phyloP scores from a whole-genome alignment of 2,888 invertebrate species.

The Agriopis aurantiaria region DNA sequence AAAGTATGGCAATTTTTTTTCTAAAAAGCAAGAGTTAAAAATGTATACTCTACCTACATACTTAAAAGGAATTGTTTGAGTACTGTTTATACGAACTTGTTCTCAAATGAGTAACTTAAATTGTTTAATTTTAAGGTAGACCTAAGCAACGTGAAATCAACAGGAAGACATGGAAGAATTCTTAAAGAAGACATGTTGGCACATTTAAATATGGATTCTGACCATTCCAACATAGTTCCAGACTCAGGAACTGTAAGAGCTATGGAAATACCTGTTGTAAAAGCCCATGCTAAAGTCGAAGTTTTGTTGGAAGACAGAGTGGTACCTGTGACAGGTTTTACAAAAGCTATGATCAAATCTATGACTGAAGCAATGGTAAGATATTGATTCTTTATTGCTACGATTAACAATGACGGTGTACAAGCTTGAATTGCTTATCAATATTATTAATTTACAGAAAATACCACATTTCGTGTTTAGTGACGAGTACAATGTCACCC shows the following conservation, averaged over 20 bases:
- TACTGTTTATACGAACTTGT: background rate
- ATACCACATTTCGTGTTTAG: constrained; percentile 98
- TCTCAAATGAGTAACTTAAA: background rate
- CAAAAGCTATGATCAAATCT: constrained; percentile 97
- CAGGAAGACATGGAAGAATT: constrained; percentile 95
- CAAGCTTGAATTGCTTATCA: background rate
- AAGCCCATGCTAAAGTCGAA: constrained; percentile 62
- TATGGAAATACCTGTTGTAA: constrained; percentile 55
- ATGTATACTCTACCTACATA: background rate
- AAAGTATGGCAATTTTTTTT: too few relatives aligned
- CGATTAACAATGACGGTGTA: background rate
- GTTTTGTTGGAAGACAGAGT: constrained; percentile 77
- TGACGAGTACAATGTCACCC: constrained; percentile 96
- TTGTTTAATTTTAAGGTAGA: constrained; percentile 84
- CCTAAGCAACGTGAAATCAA: constrained; percentile 89
- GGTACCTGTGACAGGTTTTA: constrained; percentile 92
- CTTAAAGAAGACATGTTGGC: constrained; percentile 97
- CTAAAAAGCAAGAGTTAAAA: background rate
- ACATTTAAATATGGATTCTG: constrained; percentile 86
- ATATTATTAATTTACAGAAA: constrained; percentile 82
- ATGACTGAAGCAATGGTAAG: constrained; percentile 95
- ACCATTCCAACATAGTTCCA: constrained; percentile 80
- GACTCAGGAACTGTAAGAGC: constrained; percentile 55
- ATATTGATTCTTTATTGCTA: background rate
- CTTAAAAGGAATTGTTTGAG: background rate